Percentiles rank a stretch among this genome's conserved stretches.
Evolutionary conservation across 2,113 vertebrate species (phyloP).

Genomic region (Lophura nycthemera): DNA sequence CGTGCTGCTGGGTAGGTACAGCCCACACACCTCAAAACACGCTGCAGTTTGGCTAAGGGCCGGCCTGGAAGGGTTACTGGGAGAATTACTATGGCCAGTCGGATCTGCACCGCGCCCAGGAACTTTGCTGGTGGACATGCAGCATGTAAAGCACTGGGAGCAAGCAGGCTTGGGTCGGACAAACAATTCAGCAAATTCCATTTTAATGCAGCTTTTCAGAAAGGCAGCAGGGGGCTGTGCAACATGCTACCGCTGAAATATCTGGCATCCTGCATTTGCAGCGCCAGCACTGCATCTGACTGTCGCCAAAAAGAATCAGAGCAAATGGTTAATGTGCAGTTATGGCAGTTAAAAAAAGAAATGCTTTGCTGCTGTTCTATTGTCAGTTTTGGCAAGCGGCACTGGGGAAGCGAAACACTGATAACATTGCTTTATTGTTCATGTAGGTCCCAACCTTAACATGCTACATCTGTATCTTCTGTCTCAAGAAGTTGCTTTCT

Average conservation of each 20-base stretch:
- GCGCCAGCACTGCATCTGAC: not conserved
- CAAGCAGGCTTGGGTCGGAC: not conserved
- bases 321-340: slow-evolving; percentile 54
- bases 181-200: not conserved
- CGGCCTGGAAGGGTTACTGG: accelerated
- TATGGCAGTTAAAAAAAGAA: slow-evolving; percentile 66
- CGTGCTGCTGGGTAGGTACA: not conserved
- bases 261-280: not conserved
- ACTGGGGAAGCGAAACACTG: slow-evolving; percentile 58
- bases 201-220: not conserved
- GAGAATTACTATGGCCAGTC: not conserved
- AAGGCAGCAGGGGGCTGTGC: not conserved
- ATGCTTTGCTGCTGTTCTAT: slow-evolving; percentile 60
- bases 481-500: slow-evolving; percentile 83
- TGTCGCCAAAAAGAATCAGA: not conserved
- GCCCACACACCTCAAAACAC: not conserved
- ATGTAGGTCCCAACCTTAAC: slow-evolving; percentile 76
- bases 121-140: not conserved
- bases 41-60: not conserved
- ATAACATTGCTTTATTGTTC: slow-evolving; percentile 83
- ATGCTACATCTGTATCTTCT: slow-evolving; percentile 81
- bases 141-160: not conserved
- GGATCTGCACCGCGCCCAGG: accelerated
- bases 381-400: slow-evolving; percentile 75
- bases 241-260: not conserved